Evolutionary conservation across 2,888 invertebrate species (phyloP), one percentile per base, ranked within the genome.

Genomic region (Noctua janthe): DNA sequence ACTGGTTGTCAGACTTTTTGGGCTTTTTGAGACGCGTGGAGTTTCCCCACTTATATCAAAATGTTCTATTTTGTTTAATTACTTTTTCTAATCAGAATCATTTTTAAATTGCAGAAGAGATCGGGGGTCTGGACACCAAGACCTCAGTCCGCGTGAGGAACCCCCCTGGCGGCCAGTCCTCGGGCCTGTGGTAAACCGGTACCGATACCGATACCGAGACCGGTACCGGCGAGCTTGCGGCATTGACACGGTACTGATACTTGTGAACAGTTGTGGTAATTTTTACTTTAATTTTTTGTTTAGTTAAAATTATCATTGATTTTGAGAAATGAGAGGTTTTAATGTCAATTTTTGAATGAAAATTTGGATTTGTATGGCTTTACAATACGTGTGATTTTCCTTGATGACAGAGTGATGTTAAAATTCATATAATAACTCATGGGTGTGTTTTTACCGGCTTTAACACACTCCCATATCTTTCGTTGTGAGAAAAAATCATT

Each of bases 91-190:
- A 59, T 47, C 69, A n/a, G 10, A 47, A 54, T 39, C 13, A 0
- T 51, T 66, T 59, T 54, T 13, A 49, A 62, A 85, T 97, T 97
- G 23, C 97, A 98, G 98, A 98, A 97, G 98, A 98, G 92, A 94
- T 98, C 47, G 98, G 98, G 95, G 98, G 98, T 76, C 96, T 97
- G 23, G 98, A 98, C 78, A 97, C 98, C 89, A 98, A 98, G 92
- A 98, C 98, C 0, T 98, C 98, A 80, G 99, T 99, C 82, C 98
- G 98, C 90, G 98, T 99, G 7, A 97, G 98, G 93, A 98, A 99
- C 97, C 99, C 99, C 15, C 99, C 99, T 3, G 99, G 99, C 89
- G 99, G 99, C 74, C 98, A 98, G 94, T 99, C 99, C 23, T 98
- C 98, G 76, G 98, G 97, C 70, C 98, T 99, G 94, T 99, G 99